These are phyloP conservation scores for Sebastes fasciatus DNA, from an alignment of 2,113 vertebrate genomes.

Conservation along the genomic window DNA sequence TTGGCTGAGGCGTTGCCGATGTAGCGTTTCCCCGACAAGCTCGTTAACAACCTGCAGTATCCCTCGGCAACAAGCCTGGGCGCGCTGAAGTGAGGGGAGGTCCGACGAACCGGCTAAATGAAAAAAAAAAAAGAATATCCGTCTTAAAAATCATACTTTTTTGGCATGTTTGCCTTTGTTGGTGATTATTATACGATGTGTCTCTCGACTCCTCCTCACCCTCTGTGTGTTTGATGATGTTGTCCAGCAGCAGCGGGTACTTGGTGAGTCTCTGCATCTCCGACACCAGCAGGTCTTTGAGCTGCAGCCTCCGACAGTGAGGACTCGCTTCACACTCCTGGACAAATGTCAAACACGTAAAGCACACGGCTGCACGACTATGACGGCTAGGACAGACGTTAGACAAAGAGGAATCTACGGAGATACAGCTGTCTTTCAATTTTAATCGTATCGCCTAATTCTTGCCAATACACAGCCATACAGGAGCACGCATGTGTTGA, in stretches of 20 bases:
- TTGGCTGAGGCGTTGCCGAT: slow-evolving; percentile 87
- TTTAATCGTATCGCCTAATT: too few relatives aligned
- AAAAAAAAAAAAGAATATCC: slow-evolving; percentile 41
- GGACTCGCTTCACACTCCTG: slow-evolving; percentile 89
- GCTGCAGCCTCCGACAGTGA: slow-evolving; percentile 92
- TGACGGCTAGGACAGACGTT: background rate
- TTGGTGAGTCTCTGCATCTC: slow-evolving; percentile 97
- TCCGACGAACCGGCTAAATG: slow-evolving; percentile 84
- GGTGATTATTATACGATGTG: accelerated
- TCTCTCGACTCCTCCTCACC: slow-evolving; percentile 70
- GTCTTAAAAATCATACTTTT: background rate
- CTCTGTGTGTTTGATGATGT: slow-evolving; percentile 90
- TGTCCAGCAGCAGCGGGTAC: slow-evolving; percentile 94
- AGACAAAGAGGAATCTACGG: background rate
- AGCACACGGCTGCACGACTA: background rate
- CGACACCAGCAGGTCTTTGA: slow-evolving; percentile 93
- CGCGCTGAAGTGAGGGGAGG: slow-evolving; percentile 86
- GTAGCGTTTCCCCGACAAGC: slow-evolving; percentile 89
- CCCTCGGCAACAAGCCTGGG: slow-evolving; percentile 89
- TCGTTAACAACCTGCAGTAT: slow-evolving; percentile 92
- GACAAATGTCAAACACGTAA: background rate
- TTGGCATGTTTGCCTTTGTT: background rate
- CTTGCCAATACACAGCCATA: too few relatives aligned
- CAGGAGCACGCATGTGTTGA: too few relatives aligned
- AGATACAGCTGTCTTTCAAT: background rate